Evolutionary conservation across 2,113 vertebrate species (phyloP).

Genomic region (Mustela nigripes): DNA sequence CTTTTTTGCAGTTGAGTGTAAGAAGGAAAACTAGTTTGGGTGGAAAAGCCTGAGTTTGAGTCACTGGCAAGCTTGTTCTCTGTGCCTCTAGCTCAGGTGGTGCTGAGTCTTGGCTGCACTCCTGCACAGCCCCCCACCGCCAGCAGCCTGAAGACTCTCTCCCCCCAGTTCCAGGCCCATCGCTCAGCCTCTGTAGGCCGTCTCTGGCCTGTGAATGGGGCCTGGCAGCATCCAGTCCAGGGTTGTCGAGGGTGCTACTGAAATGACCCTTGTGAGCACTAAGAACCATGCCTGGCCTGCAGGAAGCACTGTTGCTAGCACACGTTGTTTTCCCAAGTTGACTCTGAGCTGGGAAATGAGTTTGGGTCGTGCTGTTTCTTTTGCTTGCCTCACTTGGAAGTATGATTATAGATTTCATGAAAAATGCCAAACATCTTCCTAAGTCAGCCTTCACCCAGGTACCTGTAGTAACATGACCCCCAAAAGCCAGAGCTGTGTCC

Average conservation of each 20-base stretch:
- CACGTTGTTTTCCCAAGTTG: too few relatives aligned
- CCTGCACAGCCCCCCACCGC: too few relatives aligned
- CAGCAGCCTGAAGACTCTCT: rapidly evolving
- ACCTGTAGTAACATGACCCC: neutral
- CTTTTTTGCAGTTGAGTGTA: neutral
- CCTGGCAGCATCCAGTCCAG: neutral
- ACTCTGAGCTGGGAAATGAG: neutral
- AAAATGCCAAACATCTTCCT: rapidly evolving
- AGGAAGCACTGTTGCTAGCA: neutral
- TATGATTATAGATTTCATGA: neutral
- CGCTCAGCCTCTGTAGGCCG: neutral
- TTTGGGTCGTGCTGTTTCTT: neutral
- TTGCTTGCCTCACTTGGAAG: too few relatives aligned
- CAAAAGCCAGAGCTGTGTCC: neutral
- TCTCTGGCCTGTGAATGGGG: too few relatives aligned
- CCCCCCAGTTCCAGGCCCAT: rapidly evolving
- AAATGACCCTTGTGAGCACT: neutral
- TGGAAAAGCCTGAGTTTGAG: neutral
- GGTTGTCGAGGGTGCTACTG: neutral
- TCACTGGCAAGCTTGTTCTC: rapidly evolving
- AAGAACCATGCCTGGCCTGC: neutral
- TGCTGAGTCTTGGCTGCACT: rapidly evolving
- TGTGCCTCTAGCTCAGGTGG: neutral
- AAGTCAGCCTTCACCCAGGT: neutral
- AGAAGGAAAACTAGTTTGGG: too few relatives aligned